phyloP scores from a whole-genome alignment of 2,113 vertebrate species.

The Pitta sordida region DNA sequence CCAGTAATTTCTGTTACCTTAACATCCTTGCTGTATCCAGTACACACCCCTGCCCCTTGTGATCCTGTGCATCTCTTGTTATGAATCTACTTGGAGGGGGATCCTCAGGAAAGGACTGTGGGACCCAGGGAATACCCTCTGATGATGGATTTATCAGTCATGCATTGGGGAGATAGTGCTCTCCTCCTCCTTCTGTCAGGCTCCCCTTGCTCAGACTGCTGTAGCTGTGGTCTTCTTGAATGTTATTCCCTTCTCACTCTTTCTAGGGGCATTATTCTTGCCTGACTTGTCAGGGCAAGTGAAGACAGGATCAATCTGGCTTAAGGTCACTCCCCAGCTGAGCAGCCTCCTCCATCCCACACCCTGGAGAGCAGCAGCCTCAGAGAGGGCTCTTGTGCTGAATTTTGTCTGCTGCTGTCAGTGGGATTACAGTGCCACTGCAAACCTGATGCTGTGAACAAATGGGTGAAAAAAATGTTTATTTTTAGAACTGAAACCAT shows the following conservation, averaged over 20 bases:
- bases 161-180: accelerated
- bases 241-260: not conserved
- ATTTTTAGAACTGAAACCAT: constrained; percentile 35
- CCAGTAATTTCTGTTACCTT: not conserved
- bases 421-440: not conserved
- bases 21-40: not conserved
- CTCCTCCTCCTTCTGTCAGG: not conserved
- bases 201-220: not conserved
- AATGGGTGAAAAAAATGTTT: not conserved
- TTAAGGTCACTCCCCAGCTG: not conserved
- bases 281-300: not conserved
- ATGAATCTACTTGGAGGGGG: not conserved
- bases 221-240: not conserved
- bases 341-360: not conserved
- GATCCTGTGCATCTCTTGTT: accelerated
- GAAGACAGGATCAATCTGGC: not conserved
- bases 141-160: not conserved
- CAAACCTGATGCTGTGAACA: not conserved
- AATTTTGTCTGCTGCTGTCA: not conserved
- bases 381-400: not conserved
- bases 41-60: not conserved
- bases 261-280: not conserved
- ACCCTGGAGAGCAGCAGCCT: not conserved
- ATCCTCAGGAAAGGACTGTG: not conserved
- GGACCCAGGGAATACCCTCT: not conserved